Conservation (phyloP, 1,140 invertebrate genomes). For the Helicoverpa zea region DNA sequence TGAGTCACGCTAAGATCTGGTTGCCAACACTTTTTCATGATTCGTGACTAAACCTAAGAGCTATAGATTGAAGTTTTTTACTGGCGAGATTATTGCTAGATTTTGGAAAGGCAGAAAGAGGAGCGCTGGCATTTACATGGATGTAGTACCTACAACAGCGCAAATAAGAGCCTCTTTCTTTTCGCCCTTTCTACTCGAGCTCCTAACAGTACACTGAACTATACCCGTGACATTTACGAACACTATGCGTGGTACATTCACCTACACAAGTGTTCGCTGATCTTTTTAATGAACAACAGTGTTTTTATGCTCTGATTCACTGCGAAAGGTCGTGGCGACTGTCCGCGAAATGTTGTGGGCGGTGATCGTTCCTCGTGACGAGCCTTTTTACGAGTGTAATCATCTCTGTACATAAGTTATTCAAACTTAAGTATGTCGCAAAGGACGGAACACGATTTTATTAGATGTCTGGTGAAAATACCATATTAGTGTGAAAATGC, state of each 20-base stretch:
- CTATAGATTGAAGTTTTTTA: neutral
- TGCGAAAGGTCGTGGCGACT: constrained; percentile 33
- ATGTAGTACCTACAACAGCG: neutral
- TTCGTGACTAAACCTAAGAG: constrained; percentile 8
- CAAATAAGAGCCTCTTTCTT: neutral
- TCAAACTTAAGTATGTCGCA: too few species aligned
- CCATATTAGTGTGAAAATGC: too few species aligned
- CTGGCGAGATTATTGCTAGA: neutral
- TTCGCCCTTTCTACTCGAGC: constrained; percentile 9
- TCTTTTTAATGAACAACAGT: constrained; percentile 38
- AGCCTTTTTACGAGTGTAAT: too few species aligned
- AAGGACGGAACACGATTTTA: too few species aligned
- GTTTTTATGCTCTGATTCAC: constrained; percentile 44
- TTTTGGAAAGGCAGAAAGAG: neutral
- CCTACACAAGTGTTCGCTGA: constrained; percentile 18
- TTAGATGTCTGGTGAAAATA: too few species aligned
- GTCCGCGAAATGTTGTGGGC: neutral
- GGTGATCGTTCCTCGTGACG: neutral
- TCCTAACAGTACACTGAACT: constrained; percentile 15
- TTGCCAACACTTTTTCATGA: constrained; percentile 11
- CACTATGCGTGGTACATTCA: neutral
- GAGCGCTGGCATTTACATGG: neutral
- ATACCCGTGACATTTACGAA: constrained; percentile 8
- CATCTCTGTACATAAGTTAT: too few species aligned
- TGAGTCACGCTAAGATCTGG: neutral